Base-by-base conservation (phyloP, 2,797 vertebrate genomes). In the Salmo trutta region DNA sequence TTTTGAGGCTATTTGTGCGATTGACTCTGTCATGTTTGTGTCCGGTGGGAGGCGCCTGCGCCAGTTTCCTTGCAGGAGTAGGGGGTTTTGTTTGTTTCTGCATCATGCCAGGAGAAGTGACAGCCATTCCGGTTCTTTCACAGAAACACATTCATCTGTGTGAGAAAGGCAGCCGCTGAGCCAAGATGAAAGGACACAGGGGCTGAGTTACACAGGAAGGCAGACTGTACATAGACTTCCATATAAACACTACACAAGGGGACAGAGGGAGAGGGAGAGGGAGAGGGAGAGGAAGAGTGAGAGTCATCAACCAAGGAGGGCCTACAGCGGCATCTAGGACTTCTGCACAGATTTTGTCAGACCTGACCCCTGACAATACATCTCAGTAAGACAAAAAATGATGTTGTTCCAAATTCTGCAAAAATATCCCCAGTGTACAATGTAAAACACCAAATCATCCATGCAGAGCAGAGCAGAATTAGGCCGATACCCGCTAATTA, bases 71-170 rank as follows among this genome's bases (percentile, higher is more conserved):
- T 91, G 86, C 89, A 92, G 89, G 90, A 92, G 88, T 82, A 85
- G 87, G 84, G 85, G 87, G 84, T 86, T 91, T 92, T 93, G 91
- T 94, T 94, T 94, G 91, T 91, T 91, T 92, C 91, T 93, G 77
- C 81, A 72, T 87, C 77, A 80, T 92, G 91, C 92, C 91, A 92
- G 90, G 81, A 92, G 91, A 93, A 92, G 90, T 93, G 92, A 92
- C 92, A 93, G 92, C 91, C 93, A 93, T 93, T 93, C 93, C 88
- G 87, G 90, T 91, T 93, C 89, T 88, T 90, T 93, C 90, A 93
- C 90, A 92, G 85, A 91, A 91, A 91, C 91, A 90, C 91, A 94
- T 93, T 93, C 90, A 93, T 92, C 90, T 93, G 88, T 92, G 89
- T 91, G 92, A 93, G 91, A 94, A 93, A 91, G 90, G 91, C 89